Conservation (phyloP, 2,888 invertebrate species). For the Hypsopygia costalis region DNA sequence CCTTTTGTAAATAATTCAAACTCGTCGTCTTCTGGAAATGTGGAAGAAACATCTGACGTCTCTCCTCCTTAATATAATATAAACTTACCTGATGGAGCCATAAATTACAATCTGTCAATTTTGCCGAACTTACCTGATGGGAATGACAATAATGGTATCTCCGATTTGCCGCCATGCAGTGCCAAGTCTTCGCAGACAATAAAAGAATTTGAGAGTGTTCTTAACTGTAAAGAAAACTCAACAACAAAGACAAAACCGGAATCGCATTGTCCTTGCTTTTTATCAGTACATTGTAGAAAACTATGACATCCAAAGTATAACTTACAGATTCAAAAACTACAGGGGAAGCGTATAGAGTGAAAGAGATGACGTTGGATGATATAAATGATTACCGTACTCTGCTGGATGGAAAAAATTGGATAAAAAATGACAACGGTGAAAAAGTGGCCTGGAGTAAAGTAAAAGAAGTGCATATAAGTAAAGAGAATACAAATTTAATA, state of each 20-base stretch:
- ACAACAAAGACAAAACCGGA: constrained; percentile 31
- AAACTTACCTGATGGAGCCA: no score
- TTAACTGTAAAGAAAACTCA: no score
- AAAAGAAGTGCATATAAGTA: constrained; percentile 5
- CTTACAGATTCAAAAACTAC: constrained; percentile 22
- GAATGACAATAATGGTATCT: no score
- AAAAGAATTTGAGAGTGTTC: no score
- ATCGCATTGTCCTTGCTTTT: constrained; percentile 24
- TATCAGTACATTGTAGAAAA: constrained; percentile 21
- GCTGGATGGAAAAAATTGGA: constrained; percentile 7
- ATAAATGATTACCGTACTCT: constrained; percentile 2
- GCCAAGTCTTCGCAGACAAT: no score
- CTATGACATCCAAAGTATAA: constrained; percentile 20
- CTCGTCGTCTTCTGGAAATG: no score
- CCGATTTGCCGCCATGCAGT: no score
- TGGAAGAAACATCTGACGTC: no score
- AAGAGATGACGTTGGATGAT: constrained; percentile 2
- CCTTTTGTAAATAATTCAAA: no score
- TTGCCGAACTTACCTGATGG: no score
- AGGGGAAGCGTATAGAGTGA: constrained; percentile 10
- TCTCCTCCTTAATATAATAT: no score
- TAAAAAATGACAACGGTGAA: constrained; percentile 8
- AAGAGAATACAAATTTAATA: constrained; percentile 3
- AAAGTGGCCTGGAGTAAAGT: constrained; percentile 7
- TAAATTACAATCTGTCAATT: no score